These are phyloP conservation scores for Ptychoptera contaminata DNA, from an alignment of 2,888 invertebrate species.

Conservation along the genomic window DNA sequence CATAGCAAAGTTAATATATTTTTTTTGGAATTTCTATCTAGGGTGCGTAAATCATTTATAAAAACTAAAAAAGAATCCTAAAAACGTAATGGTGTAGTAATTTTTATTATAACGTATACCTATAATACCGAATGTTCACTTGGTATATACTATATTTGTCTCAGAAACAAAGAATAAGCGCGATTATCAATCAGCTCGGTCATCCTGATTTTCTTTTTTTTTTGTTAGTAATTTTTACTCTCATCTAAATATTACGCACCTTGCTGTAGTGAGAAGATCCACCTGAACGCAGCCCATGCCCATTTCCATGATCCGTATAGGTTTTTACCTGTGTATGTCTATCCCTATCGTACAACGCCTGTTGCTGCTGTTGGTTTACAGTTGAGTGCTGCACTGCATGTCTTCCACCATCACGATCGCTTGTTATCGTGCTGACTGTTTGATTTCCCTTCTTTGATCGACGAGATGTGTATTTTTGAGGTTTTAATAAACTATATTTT, in stretches of 20 bases:
- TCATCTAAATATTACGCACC: conserved; percentile 47
- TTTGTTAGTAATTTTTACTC: not conserved
- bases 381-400: conserved; percentile 33
- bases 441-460: conserved; percentile 36
- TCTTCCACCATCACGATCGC: conserved; percentile 28
- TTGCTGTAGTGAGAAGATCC: conserved; percentile 68
- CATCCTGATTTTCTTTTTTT: conserved; percentile 14
- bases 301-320: conserved; percentile 86
- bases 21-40: no score
- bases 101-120: no score
- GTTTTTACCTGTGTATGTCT: conserved; percentile 87
- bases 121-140: no score
- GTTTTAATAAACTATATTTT: conserved; percentile 41
- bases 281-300: conserved; percentile 56
- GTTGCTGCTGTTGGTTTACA: conserved; percentile 30
- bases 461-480: conserved; percentile 49
- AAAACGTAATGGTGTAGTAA: no score
- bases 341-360: conserved; percentile 33
- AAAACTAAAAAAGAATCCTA: no score
- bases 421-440: conserved; percentile 30
- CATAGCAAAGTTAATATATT: no score
- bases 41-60: no score
- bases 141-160: conserved; percentile 4
- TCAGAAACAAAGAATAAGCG: conserved; percentile 7
- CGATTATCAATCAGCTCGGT: conserved; percentile 6